Evolutionary conservation across 53 echinoderm and acorn worm genomes (phyloP), one percentile per base, ranked within the genome.

Genomic region (Pentamera pediparva): DNA sequence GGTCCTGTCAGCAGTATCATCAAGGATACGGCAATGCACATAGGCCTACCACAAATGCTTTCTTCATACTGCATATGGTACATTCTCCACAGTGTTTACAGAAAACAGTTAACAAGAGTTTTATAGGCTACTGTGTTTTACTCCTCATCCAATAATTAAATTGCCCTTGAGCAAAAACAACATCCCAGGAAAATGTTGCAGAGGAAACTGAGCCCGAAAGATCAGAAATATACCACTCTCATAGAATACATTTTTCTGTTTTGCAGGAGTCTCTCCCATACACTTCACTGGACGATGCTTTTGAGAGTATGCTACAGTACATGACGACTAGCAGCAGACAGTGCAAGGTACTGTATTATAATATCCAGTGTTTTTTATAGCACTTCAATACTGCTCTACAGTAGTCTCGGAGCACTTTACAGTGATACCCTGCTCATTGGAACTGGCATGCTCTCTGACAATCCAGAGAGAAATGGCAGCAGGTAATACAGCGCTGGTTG

Each of bases 251-350:
- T 62, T 35, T 5, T 41, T 69, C 24, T 72, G 13, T 51, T 20
- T 35, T 55, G 2, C 80, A 98, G 98, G 98, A 98, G 58, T 74
- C 86, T 15, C 37, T 89, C 37, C 78, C 65, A 4, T 86, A 74
- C 56, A 98, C 98, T 19, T 83, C 91, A 5, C 85, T 98, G 8
- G 91, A 98, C 62, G 98, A 98, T 32, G 98, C 98, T 58, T 98
- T 98, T 75, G 48, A 80, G 21, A 88, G 86, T 59, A 88, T 98
- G 57, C 65, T 98, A 8, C 98, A 98, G 69, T 98, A 86, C 58
- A 98, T 98, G 98, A 83, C 88, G 10, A 86, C 98, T 15, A 88
- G 91, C n/a, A 91, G 88, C 19, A 91, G 98, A 50, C 98, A 98
- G 58, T 98, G 98, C 43, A 86, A 83, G 80, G 98, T 98, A 58